Conservation (phyloP, 2,797 vertebrate species). For the Eulemur rubriventer region DNA sequence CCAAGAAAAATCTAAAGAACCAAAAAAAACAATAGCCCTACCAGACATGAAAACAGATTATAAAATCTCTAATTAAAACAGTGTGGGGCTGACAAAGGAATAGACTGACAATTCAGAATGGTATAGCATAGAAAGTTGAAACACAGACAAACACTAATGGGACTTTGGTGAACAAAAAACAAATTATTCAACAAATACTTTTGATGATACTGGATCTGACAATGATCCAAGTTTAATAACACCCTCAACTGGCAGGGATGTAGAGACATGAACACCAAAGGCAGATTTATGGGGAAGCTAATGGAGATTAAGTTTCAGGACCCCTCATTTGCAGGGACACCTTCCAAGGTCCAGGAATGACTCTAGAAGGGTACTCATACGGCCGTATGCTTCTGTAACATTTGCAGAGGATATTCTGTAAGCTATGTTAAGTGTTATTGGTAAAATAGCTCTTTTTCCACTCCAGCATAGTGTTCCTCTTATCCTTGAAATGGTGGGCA, state of each 20-base stretch:
- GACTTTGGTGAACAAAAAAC: not conserved
- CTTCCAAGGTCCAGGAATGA: not conserved
- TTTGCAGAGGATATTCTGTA: not conserved
- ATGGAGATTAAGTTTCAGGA: not conserved
- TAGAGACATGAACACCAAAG: not conserved
- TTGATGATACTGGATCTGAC: not conserved
- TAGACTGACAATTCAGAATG: not conserved
- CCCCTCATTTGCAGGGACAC: not conserved
- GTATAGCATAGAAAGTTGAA: not conserved
- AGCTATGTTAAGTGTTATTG: not conserved
- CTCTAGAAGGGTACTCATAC: not conserved
- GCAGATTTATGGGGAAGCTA: not conserved
- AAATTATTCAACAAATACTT: not conserved
- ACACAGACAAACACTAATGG: not conserved
- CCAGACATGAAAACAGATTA: not conserved
- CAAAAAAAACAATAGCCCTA: not conserved
- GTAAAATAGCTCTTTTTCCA: not conserved
- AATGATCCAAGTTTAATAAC: not conserved
- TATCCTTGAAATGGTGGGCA: not conserved
- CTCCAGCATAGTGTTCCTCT: not conserved
- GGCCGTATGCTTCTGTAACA: not conserved
- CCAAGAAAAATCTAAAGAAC: not conserved
- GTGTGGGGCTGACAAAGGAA: not conserved
- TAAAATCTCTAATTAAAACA: not conserved
- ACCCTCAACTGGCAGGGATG: not conserved